Evolutionary conservation across 92 coral and sea anemone species (phyloP).

Genomic region (Epizoanthus scotinus): DNA sequence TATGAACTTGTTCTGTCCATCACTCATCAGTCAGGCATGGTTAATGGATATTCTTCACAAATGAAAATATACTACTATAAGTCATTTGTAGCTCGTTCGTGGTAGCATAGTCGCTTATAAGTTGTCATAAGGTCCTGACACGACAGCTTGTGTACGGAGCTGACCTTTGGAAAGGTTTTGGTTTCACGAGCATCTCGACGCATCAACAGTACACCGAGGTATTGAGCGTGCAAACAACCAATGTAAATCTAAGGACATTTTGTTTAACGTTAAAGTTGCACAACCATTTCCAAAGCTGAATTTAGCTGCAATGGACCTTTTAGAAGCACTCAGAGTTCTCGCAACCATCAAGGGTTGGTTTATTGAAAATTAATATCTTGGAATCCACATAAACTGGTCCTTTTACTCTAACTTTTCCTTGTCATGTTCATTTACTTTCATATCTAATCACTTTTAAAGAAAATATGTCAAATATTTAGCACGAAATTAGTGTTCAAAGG

Average conservation of each 20-base stretch:
- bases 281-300: neutral
- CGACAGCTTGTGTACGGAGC: neutral
- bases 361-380: neutral
- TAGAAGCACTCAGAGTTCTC: too few species aligned
- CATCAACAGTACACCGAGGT: constrained; percentile 7
- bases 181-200: neutral
- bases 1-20: neutral
- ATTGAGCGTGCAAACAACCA: constrained; percentile 15
- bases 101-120: neutral
- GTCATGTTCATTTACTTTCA: constrained; percentile 3
- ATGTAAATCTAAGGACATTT: constrained; percentile 13
- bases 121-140: too few species aligned
- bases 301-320: too few species aligned
- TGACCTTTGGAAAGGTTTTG: neutral
- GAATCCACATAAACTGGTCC: neutral
- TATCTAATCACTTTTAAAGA: constrained; percentile 8
- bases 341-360: neutral
- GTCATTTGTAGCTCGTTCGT: neutral
- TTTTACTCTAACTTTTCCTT: neutral
- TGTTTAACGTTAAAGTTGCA: constrained; percentile 29
- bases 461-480: constrained; percentile 35
- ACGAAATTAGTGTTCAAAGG: neutral
- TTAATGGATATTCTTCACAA: neutral
- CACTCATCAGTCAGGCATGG: neutral
- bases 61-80: neutral